Base-by-base conservation (phyloP, 2,113 vertebrate genomes). In the Odocoileus virginianus region DNA sequence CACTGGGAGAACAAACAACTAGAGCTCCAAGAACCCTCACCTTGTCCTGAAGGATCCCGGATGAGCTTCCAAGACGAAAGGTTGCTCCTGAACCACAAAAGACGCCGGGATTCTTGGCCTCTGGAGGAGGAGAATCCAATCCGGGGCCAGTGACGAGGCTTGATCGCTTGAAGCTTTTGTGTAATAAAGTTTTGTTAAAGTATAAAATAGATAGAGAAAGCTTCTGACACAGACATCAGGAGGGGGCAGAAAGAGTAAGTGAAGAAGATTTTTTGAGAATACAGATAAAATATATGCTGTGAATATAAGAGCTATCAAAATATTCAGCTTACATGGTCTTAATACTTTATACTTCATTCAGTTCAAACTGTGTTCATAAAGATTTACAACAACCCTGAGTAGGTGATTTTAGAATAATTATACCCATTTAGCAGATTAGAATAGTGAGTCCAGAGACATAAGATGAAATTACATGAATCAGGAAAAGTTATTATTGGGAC, bases 401-500 rank as follows among this genome's bases (percentile, higher is more conserved):
- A 89, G 57, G 50, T 1, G 23, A 17, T 33, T 86, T 45, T 83
- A 71, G 36, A 54, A 89, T 52, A 85, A 94, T 55, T 81, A 86
- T 2, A 82, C 30, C 87, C 47, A 83, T 33, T 92, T 83, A 87
- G 54, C 94, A 97, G 81, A 87, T 86, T 67, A 79, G 47, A 85
- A 71, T 40, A 96, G 7, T 45, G 47, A 96, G 28, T n/a, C 33
- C 58, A 82, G 61, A 93, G 50, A 89, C 17, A 90, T 64, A 64
- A 76, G 14, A 87, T 33, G 12, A 96, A 87, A 7, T 81, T 40
- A 58, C 57, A 36, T 58, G 55, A 93, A 71, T 15, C 57, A 15
- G 82, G 21, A 84, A 87, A 83, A 28, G 15, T n/a, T n/a, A 45
- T 58, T 45, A 27, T 17, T n/a, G 7, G 23, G 7, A 67, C 6